Evolutionary conservation across 2,113 vertebrate genomes (phyloP), one percentile per base, ranked within the genome.

Genomic region (Lates calcarifer): DNA sequence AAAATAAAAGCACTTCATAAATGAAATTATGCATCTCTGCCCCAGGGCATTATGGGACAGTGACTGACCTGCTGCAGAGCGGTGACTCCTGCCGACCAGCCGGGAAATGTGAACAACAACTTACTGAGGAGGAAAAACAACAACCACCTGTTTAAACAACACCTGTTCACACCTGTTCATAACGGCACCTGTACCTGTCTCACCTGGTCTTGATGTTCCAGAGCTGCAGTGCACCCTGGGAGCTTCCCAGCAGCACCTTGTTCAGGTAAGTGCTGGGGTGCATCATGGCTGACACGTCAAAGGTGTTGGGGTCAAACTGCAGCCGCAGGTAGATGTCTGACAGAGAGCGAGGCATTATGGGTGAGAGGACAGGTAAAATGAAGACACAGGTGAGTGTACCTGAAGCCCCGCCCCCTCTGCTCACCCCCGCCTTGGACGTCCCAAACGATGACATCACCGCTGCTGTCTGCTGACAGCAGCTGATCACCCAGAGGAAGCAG

Each of bases 191-290:
- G 35, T 37, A 37, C 9, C 35, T 10, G 35, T 8, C 35, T 45
- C 28, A 87, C 98, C 97, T 98, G 91, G 97, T 96, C 93, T 97
- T 98, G 83, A 99, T 77, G 94, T 99, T 99, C 98, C 98, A 99
- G 2, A 99, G 95, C 90, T 99, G 98, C 84, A 99, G 89, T 79
- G 94, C 89, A 84, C 98, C 98, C 92, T 99, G 97, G 82, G 96
- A 95, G 88, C 97, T 98, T 11, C 97, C 98, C 78, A 99, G 93
- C 60, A 99, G 95, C 89, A 99, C 95, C 95, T 99, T 99, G 95
- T 99, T 99, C 86, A 99, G 91, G 90, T 99, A 99, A 28, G 98
- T 97, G 93, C 97, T 98, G 8, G 98, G 98, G 77, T 99, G 98
- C 92, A 99, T 95, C 91, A 98, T 68, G 62, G 97, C 95, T 20